These are phyloP conservation scores for Drosophila pullipes DNA, from an alignment of 2,888 invertebrate species.

Conservation along the genomic window DNA sequence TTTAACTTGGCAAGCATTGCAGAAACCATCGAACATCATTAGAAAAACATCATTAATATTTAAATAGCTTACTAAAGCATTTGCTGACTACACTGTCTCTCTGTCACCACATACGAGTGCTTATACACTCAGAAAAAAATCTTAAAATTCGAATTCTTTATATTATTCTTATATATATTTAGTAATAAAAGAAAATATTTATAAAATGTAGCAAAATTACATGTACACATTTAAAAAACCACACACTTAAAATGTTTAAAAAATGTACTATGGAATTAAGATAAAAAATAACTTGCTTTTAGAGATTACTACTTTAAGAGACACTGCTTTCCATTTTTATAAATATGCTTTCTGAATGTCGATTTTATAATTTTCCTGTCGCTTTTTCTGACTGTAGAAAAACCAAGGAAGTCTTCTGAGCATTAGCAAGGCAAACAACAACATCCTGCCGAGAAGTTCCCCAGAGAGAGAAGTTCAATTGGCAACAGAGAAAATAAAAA, in stretches of 20 bases:
- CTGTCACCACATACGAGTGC: background rate
- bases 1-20: constrained; percentile 1
- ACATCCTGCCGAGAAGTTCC: constrained; percentile 16
- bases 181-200: background rate
- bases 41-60: constrained; percentile 79
- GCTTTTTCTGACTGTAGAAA: background rate
- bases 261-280: background rate
- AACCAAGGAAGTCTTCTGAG: constrained; percentile 34
- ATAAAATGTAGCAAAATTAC: no score
- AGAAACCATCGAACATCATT: constrained; percentile 60
- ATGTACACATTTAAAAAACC: background rate
- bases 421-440: constrained; percentile 73
- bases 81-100: constrained; percentile 12
- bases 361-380: background rate
- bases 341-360: accelerated
- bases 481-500: constrained; percentile 20
- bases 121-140: background rate
- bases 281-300: background rate
- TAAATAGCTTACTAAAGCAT: constrained; percentile 82
- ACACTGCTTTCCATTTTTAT: background rate
- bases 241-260: background rate
- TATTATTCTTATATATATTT: background rate
- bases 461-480: constrained; percentile 47
- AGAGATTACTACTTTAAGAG: background rate
- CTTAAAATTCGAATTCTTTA: background rate